These are phyloP conservation scores for Cenopis cana DNA, from an alignment of 2,888 invertebrate species.

Conservation along the genomic window DNA sequence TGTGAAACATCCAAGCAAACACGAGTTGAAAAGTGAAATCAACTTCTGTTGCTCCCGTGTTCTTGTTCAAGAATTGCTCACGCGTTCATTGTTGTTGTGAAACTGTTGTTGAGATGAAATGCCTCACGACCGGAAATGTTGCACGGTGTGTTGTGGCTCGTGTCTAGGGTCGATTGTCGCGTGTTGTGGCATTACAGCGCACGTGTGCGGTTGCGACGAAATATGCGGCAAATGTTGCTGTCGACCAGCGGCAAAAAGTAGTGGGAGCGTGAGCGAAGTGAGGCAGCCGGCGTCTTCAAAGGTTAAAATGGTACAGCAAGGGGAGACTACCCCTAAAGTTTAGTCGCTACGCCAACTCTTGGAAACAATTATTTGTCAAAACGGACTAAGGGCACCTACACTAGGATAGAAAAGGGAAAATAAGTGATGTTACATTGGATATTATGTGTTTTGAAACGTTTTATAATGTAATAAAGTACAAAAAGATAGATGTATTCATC, in stretches of 20 bases:
- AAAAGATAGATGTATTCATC: too few species aligned
- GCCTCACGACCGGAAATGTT: neutral
- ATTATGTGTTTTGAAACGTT: neutral
- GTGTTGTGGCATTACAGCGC: neutral
- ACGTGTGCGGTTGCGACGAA: neutral
- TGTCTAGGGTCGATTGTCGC: neutral
- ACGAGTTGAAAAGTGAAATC: too few species aligned
- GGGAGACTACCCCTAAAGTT: too few species aligned
- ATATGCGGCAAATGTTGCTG: neutral
- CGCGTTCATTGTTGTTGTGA: too few species aligned
- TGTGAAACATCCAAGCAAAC: too few species aligned
- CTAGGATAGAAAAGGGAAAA: too few species aligned
- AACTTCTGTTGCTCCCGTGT: too few species aligned
- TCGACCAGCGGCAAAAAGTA: neutral
- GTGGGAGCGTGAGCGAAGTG: neutral
- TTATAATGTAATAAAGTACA: neutral
- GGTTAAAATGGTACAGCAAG: neutral
- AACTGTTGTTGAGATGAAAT: conserved; percentile 11
- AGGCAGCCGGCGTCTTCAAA: neutral
- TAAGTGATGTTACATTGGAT: neutral
- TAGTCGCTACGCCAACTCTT: too few species aligned
- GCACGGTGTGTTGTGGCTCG: neutral
- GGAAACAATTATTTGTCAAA: too few species aligned
- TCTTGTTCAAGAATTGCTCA: neutral
- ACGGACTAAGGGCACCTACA: too few species aligned